Base-by-base conservation (phyloP, 2,888 invertebrate genomes). In the Resseliella maxima region DNA sequence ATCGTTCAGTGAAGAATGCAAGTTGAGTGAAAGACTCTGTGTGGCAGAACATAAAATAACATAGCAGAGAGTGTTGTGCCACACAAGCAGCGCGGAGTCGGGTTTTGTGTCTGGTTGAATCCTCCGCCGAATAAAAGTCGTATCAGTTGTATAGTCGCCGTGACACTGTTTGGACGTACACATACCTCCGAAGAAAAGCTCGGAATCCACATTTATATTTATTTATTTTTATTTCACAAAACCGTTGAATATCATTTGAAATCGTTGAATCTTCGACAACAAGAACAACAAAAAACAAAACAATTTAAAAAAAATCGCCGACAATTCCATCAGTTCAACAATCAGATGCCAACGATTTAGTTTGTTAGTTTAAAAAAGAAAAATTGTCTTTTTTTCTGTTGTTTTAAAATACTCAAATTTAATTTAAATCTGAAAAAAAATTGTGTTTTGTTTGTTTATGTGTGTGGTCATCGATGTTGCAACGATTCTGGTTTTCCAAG, bases 81-180 rank as follows among this genome's bases (percentile, higher is more conserved):
- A 59, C 59, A 15, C 46, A 50, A 50, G 3, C n/a, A 2, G 24
- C 31, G 18, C 72, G 27, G 10, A 24, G 21, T 72, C 31, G 15
- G 12, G 31, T n/a, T 31, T n/a, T 12, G 15, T n/a, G 31, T 59
- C 59, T 59, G 72, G 72, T 72, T 72, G 72, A 31, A 72, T 72
- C 72, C 72, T 72, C 72, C 31, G 31, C 2, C 72, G 72, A 72
- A 72, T 31, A 35, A 31, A 72, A 72, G n/a, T 83, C 83, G 83
- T 83, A 83, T 83, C 86, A 87, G 87, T 87, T 86, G 59, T 86
- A 86, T 86, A 86, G 86, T 86, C 86, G 87, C 86, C 87, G 87
- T 86, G 87, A 87, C 86, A 86, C 86, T 86, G 83, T 36, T 86
- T 54, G 86, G 87, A 87, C 86, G 86, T 86, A 86, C 83, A 85